phyloP scores from a whole-genome alignment of 2,888 invertebrate genomes.

The Dasypolia templi region DNA sequence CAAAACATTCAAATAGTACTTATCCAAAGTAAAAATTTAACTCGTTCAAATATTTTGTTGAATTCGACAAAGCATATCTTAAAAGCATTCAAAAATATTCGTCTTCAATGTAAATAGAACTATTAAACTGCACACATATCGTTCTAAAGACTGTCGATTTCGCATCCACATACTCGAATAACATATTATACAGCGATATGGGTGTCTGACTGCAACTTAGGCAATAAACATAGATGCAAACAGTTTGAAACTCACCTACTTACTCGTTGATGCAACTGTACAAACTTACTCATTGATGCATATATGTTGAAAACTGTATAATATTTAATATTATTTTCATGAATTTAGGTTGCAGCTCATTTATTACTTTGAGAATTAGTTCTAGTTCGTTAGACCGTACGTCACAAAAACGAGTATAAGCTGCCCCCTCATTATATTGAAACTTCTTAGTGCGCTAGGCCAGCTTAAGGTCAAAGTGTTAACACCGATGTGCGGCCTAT shows the following conservation, averaged over 20 bases:
- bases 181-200: conserved; percentile 31
- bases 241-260: conserved; percentile 12
- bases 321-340: neutral
- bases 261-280: too few relatives aligned
- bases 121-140: conserved; percentile 32
- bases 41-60: conserved; percentile 6
- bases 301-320: neutral
- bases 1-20: conserved; percentile 21
- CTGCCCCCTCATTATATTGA: too few relatives aligned
- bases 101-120: conserved; percentile 37
- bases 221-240: conserved; percentile 35
- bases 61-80: conserved; percentile 23
- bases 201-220: conserved; percentile 42
- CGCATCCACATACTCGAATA: conserved; percentile 13
- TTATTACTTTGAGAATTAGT: too few relatives aligned
- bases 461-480: too few relatives aligned
- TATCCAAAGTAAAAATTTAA: neutral
- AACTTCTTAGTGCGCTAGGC: too few relatives aligned
- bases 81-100: conserved; percentile 33
- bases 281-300: neutral
- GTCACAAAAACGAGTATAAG: too few relatives aligned
- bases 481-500: too few relatives aligned
- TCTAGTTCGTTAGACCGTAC: too few relatives aligned
- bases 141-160: conserved; percentile 33
- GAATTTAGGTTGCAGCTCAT: neutral